phyloP scores from a whole-genome alignment of 2,797 vertebrate genomes.

The Tragelaphus eurycerus region DNA sequence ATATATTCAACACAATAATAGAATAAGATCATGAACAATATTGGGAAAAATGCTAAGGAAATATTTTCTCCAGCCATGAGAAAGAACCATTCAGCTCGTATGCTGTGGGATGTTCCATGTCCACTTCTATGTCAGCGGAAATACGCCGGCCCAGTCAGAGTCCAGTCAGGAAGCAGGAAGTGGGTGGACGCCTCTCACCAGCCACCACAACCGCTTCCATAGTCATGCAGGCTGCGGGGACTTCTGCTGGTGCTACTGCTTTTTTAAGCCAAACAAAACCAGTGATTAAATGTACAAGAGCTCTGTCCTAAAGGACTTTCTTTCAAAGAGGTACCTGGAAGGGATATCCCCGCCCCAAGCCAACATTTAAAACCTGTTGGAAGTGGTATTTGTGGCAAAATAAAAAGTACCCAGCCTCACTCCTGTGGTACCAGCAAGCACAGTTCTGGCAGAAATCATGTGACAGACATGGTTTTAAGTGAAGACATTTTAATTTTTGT shows the following conservation, averaged over 20 bases:
- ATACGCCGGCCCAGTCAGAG: neutral
- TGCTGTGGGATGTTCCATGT: neutral
- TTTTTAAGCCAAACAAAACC: slow-evolving; percentile 40
- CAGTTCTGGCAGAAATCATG: slow-evolving; percentile 47
- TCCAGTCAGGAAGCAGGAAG: neutral
- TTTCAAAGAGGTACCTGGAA: slow-evolving; percentile 15
- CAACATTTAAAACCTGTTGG: slow-evolving; percentile 48
- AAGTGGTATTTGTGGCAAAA: slow-evolving; percentile 60
- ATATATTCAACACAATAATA: neutral
- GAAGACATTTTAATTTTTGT: slow-evolving; percentile 70
- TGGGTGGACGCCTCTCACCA: neutral
- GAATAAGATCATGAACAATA: neutral
- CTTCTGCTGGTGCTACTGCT: neutral
- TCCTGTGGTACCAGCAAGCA: slow-evolving; percentile 6
- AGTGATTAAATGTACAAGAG: neutral
- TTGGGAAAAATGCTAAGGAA: neutral
- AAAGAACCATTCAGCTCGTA: neutral
- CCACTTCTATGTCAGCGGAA: neutral
- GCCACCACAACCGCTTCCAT: neutral
- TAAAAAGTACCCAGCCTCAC: slow-evolving; percentile 31
- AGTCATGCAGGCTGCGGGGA: neutral
- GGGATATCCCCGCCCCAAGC: neutral
- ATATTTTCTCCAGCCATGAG: neutral
- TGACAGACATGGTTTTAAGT: slow-evolving; percentile 67
- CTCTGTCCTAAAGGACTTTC: slow-evolving; percentile 37